Evolutionary conservation across 1,140 invertebrate species (phyloP).

Genomic region (Caerostris extrusa): DNA sequence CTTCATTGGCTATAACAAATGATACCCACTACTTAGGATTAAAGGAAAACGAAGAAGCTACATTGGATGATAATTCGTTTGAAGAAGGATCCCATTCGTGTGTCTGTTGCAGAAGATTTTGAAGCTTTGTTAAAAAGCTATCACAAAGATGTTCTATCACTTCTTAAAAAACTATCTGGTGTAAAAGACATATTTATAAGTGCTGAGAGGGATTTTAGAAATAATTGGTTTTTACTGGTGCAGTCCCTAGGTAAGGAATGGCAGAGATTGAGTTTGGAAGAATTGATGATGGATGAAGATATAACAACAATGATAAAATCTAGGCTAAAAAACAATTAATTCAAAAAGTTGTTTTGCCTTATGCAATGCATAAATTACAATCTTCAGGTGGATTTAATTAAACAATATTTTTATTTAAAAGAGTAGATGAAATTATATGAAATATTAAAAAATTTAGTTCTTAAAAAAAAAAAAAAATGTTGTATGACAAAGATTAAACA

Average conservation of each 20-base stretch:
- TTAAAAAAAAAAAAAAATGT: no score
- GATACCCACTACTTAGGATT: background rate
- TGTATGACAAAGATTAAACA: no score
- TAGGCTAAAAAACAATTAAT: no score
- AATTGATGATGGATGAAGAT: constrained; percentile 50
- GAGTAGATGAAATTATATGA: no score
- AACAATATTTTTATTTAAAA: no score
- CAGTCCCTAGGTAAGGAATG: constrained; percentile 46
- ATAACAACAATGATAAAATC: background rate
- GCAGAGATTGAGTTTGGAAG: constrained; percentile 47
- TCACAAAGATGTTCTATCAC: background rate
- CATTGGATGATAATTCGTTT: background rate
- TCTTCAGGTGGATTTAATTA: no score
- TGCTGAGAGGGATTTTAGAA: background rate
- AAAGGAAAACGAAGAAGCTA: background rate
- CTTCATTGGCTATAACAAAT: constrained; percentile 46
- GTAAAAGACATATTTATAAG: constrained; percentile 43
- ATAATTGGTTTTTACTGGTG: constrained; percentile 43
- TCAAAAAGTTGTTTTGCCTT: no score
- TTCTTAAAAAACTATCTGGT: background rate
- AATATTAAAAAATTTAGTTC: no score
- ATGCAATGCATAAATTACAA: no score
- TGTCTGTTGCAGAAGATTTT: constrained; percentile 43
- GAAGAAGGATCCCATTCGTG: constrained; percentile 58
- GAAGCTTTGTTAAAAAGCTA: background rate